Base-by-base conservation (phyloP, 1,140 invertebrate species). In the Cotesia typhae region DNA sequence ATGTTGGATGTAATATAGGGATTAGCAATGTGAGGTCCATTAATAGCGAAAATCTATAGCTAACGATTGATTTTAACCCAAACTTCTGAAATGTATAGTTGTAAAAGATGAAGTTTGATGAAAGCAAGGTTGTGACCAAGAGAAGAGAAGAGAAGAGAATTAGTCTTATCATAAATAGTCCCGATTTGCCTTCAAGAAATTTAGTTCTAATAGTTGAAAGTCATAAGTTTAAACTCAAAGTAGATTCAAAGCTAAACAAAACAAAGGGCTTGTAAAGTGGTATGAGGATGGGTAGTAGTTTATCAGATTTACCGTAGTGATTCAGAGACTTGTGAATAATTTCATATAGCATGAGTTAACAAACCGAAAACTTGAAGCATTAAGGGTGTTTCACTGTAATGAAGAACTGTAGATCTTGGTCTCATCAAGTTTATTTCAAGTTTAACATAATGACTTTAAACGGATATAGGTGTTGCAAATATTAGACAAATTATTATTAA, bases 271-370 rank as follows among this genome's bases (percentile, higher is more conserved):
- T 9, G 57, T 28, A 28, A 20, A 59, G 20, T 17, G 9, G 57
- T 14, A 59, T 20, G 20, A 9, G 57, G 57, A 28, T 20, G 20
- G 4, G 57, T 20, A 3, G 4, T 14, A 9, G 57, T 20, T 17
- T 59, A 28, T 59, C 17, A 20, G 57, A 28, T 59, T 59, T 59
- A 28, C 57, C 4, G 14, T 20, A 59, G 57, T 59, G 57, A 59
- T 59, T 59, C 57, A 59, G 20, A 28, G 20, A 59, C 57, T 59
- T 59, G 57, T 59, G 57, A 59, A 17, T 59, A 59, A 59, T 59
- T 59, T 59, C 57, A 28, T 7, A 5, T 14, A 59, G 28, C 20
- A 4, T 20, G 14, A 17, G 20, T 20, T 59, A 59, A 59, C 57
- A 59, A 59, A 59, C 17, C 17, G 28, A 59, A 17, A 59, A 59